Percentiles rank a stretch among this genome's conserved stretches.
phyloP scores from a whole-genome alignment of 2,113 vertebrate genomes.

The Donacobius atricapilla region DNA sequence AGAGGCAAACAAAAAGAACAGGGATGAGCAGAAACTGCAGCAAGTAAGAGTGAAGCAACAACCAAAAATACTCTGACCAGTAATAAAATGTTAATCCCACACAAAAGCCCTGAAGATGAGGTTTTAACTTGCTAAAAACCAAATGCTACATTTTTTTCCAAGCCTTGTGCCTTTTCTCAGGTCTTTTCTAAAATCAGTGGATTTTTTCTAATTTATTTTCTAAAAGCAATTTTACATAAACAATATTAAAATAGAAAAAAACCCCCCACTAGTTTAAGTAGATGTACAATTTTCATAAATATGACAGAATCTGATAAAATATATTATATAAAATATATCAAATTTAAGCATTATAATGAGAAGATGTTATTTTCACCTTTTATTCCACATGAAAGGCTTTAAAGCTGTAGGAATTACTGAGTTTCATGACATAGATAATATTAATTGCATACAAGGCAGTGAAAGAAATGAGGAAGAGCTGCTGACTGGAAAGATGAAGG shows the following conservation, averaged over 20 bases:
- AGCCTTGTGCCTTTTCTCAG: not conserved
- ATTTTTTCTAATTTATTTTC: not conserved
- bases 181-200: not conserved
- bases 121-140: not conserved
- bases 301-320: not conserved
- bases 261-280: not conserved
- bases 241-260: not conserved
- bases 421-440: not conserved
- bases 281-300: not conserved
- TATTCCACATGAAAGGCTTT: not conserved
- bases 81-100: not conserved
- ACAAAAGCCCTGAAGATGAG: not conserved
- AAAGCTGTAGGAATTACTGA: not conserved
- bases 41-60: not conserved
- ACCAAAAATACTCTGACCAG: not conserved
- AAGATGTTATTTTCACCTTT: not conserved
- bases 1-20: not conserved
- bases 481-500: not conserved
- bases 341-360: not conserved
- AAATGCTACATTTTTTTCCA: not conserved
- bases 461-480: not conserved
- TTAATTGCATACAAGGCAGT: not conserved
- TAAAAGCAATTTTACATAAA: not conserved
- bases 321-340: not conserved
- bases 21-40: not conserved